Base-by-base conservation (phyloP, 2,888 invertebrate genomes). In the Cryptocephalus moraei region DNA sequence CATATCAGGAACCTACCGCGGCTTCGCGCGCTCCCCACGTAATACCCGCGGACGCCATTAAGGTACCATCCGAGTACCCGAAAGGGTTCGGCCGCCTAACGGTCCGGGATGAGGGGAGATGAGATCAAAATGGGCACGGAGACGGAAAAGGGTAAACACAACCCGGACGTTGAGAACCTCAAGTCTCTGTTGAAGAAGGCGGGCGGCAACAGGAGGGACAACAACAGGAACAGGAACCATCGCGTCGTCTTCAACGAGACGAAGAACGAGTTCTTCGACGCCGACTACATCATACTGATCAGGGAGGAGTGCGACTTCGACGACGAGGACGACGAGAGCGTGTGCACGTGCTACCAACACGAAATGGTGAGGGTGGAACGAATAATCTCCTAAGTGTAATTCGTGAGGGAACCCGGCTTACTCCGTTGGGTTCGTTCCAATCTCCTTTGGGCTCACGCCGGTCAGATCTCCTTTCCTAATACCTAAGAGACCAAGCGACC, bases 211-310 rank as follows among this genome's bases (percentile, higher is more conserved):
- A 22, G 22, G 22, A 22, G 40, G 31, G 33, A 44, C 12, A 48
- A 49, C 31, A 38, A 34, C 42, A 42, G 14, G 38, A 78, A 75
- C 56, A 83, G 82, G 65, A 86, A 84, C 63, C 81, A 90, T 68
- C 80, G 89, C 47, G 91, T 91, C 22, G 82, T 89, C 45, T 91
- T 91, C 65, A 89, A 91, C 66, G 91, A 91, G 73, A 87, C 83
- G 62, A 81, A 86, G 45, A 91, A 91, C 72, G 88, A 90, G 68
- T 91, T 90, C 72, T 91, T 91, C 69, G 91, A 91, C 61, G 91
- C 91, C 44, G 91, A 91, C 72, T 91, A 91, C 65, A 91, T 91
- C 63, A 91, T 91, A 61, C 77, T 91, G 53, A 90, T 91, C 54
- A 82, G 91, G 50, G 91, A 91, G 66, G 91, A 91, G 67, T 89